Evolutionary conservation across 2,888 invertebrate species (phyloP), one percentile per base, ranked within the genome.

Genomic region (Lampropteryx suffumata): DNA sequence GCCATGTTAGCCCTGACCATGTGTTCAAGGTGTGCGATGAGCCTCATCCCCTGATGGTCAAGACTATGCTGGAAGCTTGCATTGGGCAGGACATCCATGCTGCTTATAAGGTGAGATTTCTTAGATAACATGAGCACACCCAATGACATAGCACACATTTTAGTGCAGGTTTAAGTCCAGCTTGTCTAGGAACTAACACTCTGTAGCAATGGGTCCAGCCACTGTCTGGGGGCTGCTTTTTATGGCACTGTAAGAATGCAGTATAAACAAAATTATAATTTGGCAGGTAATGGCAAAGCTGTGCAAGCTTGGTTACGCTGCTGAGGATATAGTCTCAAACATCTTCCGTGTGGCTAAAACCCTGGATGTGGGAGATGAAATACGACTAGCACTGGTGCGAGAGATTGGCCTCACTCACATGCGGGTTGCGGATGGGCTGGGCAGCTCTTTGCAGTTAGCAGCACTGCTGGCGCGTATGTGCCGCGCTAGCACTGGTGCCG

Each of bases 1-100:
- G 94, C 0, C 94, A 95, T 69, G 95, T 99, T n/a, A 96, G 94
- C 61, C 94, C 96, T 40, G 95, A 96, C 62, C 97, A 98, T 90
- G 99, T 99, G 12, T 99, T 99, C 79, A 98, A 98, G 48, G 98
- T 99, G 7, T 99, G 99, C 79, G 99, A 99, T 82, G 99, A 99
- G 83, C 99, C 99, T 0, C 99, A 99, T 89, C 99, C 99, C 0
- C 92, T 98, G 77, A 86, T 98, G 1, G 94, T 99, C 39, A 95
- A 96, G 79, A 94, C 95, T 69, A 98, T 99, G 98, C 87, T 99
- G 37, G 93, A 95, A 58, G 92, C 94, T 64, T 99, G 99, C 82
- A 86, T 92, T 0, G 88, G 93, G 44, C 95, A 95, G 32, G 95
- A 98, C 69, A 94, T 98, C 52, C 94, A 95, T 53, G 95, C 95